Evolutionary conservation across 2,888 invertebrate genomes (phyloP).

Genomic region (Luperina testacea): DNA sequence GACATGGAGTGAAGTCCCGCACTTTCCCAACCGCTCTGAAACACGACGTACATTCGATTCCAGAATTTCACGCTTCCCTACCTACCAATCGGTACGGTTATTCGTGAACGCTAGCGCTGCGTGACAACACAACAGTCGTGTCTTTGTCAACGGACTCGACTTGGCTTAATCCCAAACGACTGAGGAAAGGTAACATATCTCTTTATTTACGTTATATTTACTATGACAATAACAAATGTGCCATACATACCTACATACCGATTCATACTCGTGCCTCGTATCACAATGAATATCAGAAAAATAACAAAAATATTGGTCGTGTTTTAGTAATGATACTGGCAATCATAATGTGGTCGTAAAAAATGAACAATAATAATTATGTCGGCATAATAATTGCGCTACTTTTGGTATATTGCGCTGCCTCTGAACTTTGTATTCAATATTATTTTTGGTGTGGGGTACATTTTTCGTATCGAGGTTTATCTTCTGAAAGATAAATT

Average conservation of each 20-base stretch:
- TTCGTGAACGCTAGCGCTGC: constrained; percentile 74
- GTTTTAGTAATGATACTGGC: constrained; percentile 48
- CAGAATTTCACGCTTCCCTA: constrained; percentile 76
- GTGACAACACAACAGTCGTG: constrained; percentile 77
- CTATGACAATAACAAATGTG: constrained; percentile 80
- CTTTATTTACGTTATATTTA: constrained; percentile 83
- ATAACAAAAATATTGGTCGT: constrained; percentile 62
- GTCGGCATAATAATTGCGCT: constrained; percentile 39
- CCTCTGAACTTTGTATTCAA: constrained; percentile 52
- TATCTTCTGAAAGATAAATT: constrained; percentile 82
- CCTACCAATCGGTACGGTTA: constrained; percentile 71
- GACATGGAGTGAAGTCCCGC: constrained; percentile 34
- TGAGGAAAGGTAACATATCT: constrained; percentile 82
- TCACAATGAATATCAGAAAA: constrained; percentile 65
- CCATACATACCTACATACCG: constrained; percentile 62
- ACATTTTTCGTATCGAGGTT: constrained; percentile 59
- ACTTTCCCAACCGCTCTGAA: constrained; percentile 29
- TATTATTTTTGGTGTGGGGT: constrained; percentile 46
- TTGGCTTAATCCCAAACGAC: constrained; percentile 86
- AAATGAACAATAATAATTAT: constrained; percentile 39
- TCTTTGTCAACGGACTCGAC: constrained; percentile 81
- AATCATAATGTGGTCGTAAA: constrained; percentile 30
- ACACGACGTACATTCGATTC: constrained; percentile 64
- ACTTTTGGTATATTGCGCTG: constrained; percentile 22
- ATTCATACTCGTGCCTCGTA: constrained; percentile 65